Evolutionary conservation across 1,140 invertebrate species (phyloP), one percentile per base, ranked within the genome.

Genomic region (Drosophila ironensis): DNA sequence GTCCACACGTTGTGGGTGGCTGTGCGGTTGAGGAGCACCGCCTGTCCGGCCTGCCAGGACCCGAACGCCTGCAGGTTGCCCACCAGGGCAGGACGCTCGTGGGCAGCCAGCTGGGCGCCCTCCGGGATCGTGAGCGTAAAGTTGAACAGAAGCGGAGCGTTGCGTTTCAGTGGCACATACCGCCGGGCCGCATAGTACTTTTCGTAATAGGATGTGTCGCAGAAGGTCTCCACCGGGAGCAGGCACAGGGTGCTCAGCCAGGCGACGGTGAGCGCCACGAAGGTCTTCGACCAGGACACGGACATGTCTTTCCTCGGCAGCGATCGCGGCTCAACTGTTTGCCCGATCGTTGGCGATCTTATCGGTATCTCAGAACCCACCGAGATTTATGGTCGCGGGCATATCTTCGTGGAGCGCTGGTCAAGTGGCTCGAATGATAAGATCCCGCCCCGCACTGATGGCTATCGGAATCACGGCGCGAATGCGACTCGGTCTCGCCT

Each of bases 1-100:
- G 73, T 80, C 91, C 91, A 92, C 3, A 91, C 70, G 4, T 90
- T 88, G 20, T 84, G 76, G 19, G 17, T n/a, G 2, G 17, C 86
- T 0, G 87, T 89, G 30, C 81, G 76, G 46, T 89, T 89, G 3
- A 89, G 44, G 0, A 89, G 47, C 8, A 89, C 20, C 0, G 87
- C 88, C 0, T 45, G 44, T 4, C 63, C 38, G 1, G 76, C 70
- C 11, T 66, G 71, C 88, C 88, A 89, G 5, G 16, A 6, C 0
- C 88, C 88, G 46, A 89, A 6, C 0, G 24, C 54, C 0, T 54
- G 33, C 17, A 87, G 45, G 38, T 89, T 86, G 17, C 88, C 88
- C 5, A 76, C 69, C 30, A 89, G n/a, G 0, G 84, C 88, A 0
- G 72, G 40, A 1, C 57, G 68, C 24, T 89, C 88, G 11, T 75